These are phyloP conservation scores for Dasysyrphus albostriatus DNA, from an alignment of 2,888 invertebrate species.

Conservation along the genomic window DNA sequence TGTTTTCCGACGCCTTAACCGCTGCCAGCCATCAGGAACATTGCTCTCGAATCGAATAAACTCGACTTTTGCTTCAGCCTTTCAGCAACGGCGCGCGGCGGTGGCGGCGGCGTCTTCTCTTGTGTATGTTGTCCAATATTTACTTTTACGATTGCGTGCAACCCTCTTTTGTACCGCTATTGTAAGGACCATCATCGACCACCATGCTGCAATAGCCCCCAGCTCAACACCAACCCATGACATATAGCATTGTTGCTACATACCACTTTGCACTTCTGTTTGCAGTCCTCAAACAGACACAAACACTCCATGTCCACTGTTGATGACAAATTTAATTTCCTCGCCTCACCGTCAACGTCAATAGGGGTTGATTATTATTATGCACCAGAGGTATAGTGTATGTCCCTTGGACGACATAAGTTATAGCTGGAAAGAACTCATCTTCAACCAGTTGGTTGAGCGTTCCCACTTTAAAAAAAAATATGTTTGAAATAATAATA, in stretches of 20 bases:
- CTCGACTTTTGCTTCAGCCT: background rate
- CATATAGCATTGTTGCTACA: slow-evolving; percentile 66
- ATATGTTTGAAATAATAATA: no score
- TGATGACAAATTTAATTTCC: slow-evolving; percentile 76
- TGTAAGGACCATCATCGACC: slow-evolving; percentile 35
- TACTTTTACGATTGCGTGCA: slow-evolving; percentile 72
- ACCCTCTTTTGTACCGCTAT: slow-evolving; percentile 64
- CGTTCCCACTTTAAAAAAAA: slow-evolving; percentile 15
- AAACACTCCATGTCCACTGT: slow-evolving; percentile 75
- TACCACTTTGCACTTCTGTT: slow-evolving; percentile 75
- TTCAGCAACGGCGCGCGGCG: background rate
- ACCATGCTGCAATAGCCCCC: slow-evolving; percentile 29
- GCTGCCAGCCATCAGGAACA: slow-evolving; percentile 3
- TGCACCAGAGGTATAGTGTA: slow-evolving; percentile 10
- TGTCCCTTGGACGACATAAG: slow-evolving; percentile 47
- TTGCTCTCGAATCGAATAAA: slow-evolving; percentile 1
- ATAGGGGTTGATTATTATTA: slow-evolving; percentile 73
- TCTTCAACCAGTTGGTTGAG: slow-evolving; percentile 4
- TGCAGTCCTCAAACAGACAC: slow-evolving; percentile 73
- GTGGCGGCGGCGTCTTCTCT: slow-evolving; percentile 54
- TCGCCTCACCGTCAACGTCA: slow-evolving; percentile 72
- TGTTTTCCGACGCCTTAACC: slow-evolving; percentile 53
- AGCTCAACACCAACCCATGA: slow-evolving; percentile 16
- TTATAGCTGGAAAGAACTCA: slow-evolving; percentile 15
- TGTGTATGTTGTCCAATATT: slow-evolving; percentile 51